Conservation (phyloP, 2,113 vertebrate genomes). For the Oreocharis arfaki region DNA sequence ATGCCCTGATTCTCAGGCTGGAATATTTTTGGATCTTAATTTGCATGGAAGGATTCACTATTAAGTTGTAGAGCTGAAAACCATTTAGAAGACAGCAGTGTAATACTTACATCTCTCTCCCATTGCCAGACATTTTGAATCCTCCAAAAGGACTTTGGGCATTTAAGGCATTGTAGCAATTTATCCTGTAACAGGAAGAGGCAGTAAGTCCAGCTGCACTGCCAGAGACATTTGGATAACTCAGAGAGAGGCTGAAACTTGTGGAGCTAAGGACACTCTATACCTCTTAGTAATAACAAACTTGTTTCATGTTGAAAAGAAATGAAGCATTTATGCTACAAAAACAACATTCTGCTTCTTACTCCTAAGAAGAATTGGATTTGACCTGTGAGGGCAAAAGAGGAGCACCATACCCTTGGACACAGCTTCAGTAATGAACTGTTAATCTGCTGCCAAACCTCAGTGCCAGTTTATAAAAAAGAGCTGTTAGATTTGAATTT, state of each 20-base stretch:
- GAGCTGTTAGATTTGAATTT: background rate
- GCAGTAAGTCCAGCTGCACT: background rate
- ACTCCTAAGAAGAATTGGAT: background rate
- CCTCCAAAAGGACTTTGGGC: constrained; percentile 98
- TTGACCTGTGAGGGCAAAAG: background rate
- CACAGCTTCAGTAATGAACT: background rate
- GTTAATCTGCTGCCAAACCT: background rate
- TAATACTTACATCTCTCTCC: constrained; percentile 96
- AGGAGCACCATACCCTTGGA: background rate
- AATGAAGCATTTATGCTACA: background rate
- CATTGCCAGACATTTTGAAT: constrained; percentile 99
- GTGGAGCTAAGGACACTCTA: background rate
- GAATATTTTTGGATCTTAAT: background rate
- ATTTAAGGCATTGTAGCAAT: constrained; percentile 98
- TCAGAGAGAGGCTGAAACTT: background rate
- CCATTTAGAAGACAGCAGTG: background rate
- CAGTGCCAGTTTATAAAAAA: background rate
- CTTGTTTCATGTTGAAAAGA: background rate
- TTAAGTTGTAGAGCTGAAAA: background rate
- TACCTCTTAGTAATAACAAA: background rate
- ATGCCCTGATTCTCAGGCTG: background rate
- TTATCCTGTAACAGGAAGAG: constrained; percentile 83
- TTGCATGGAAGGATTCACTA: background rate
- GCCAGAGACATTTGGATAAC: background rate
- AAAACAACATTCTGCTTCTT: background rate